Base-by-base conservation (phyloP, 2,797 vertebrate genomes). In the Lerista edwardsae region DNA sequence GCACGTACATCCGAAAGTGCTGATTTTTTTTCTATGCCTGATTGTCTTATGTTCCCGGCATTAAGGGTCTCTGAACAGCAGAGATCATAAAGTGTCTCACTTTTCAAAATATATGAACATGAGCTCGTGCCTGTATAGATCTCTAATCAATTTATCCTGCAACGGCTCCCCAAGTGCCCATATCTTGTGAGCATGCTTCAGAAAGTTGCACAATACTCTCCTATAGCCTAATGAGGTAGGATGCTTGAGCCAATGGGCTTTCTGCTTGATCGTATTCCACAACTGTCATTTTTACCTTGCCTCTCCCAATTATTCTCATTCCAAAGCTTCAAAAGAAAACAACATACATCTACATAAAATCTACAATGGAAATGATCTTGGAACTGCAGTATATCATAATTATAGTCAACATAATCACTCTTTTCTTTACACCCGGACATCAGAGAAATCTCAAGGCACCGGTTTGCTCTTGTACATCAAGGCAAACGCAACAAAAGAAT, bases 141-240 rank as follows among this genome's bases (percentile, higher is more conserved):
- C 83, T 73, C 44, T 72, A 81, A 84, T 80, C 78, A 87, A 80
- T 80, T 80, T 87, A 64, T 74, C 44, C 17, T 44, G 59, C 67
- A 84, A 84, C 47, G 78, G 39, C 78, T 84, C 82, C 82, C 78
- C 81, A 47, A 80, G 67, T 72, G 29, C 51, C 34, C 27, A 34
- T 83, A 87, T 55, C 72, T 71, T 87, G 31, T 51, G 65, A 87
- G 25, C 17, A 39, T 57, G 57, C 80, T 80, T 77, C 78, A 57
- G 67, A 41, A 65, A 59, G 74, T 67, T 84, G 34, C 44, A 77
- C 79, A 57, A 84, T 65, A 64, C 67, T 64, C 57, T 81, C 34
- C 67, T 87, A 81, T 47, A 65, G 65, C 67, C 68, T 84, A 84
- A 87, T 84, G 82, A 87, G 67, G 44, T 59, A 75, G 25, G 59